These are phyloP conservation scores for Stegostoma tigrinum DNA, from an alignment of 2,113 vertebrate species.

Conservation along the genomic window DNA sequence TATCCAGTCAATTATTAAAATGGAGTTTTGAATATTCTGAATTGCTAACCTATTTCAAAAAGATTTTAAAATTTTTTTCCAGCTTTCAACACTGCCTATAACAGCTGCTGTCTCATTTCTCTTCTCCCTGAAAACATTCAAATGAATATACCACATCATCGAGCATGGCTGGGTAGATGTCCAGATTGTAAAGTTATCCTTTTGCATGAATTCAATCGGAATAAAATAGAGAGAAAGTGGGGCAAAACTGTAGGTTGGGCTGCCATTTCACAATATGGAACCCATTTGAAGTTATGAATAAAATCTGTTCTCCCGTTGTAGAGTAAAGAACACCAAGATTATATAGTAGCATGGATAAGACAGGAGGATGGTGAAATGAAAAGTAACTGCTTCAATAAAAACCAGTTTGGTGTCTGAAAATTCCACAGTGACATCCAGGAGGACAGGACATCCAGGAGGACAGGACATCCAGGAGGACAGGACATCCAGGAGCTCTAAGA, in stretches of 20 bases:
- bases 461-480: not conserved
- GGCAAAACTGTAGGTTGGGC: not conserved
- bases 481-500: not conserved
- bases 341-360: too few species aligned
- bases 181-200: not conserved
- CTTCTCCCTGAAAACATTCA: not conserved
- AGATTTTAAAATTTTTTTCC: not conserved
- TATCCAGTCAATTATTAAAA: constrained; percentile 26
- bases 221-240: not conserved
- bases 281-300: not conserved
- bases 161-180: not conserved
- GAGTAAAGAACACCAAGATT: not conserved
- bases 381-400: not conserved
- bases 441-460: not conserved
- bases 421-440: not conserved
- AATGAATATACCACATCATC: not conserved
- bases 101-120: not conserved
- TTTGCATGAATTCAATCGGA: not conserved
- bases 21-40: constrained; percentile 23
- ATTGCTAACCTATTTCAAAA: not conserved
- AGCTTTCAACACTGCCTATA: not conserved
- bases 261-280: not conserved
- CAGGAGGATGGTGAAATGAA: not conserved
- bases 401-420: not conserved
- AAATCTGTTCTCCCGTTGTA: too few species aligned